phyloP scores from a whole-genome alignment of 2,113 vertebrate genomes.

The Phaethornis superciliosus region DNA sequence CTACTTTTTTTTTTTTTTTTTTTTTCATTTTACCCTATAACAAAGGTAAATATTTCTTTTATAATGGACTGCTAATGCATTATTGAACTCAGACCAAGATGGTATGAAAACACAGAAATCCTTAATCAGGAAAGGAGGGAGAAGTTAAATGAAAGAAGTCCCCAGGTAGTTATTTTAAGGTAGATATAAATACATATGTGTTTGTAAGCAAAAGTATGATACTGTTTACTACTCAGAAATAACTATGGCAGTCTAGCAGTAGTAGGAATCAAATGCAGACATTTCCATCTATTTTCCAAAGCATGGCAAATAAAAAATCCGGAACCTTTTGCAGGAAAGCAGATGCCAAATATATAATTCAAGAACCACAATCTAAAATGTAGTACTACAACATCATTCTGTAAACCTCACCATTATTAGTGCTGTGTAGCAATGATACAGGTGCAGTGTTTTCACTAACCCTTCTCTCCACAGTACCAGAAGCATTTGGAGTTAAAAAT shows the following conservation, averaged over 20 bases:
- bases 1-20: neutral
- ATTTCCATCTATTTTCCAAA: neutral
- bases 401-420: neutral
- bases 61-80: neutral
- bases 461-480: neutral
- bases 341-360: neutral
- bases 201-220: neutral
- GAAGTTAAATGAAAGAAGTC: neutral
- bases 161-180: neutral
- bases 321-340: neutral
- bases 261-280: neutral
- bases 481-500: neutral
- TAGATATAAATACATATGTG: neutral
- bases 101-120: neutral
- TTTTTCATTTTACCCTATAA: neutral
- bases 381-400: neutral
- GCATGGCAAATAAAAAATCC: neutral
- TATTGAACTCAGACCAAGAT: neutral
- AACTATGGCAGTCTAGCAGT: neutral
- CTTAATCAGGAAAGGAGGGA: neutral
- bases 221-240: neutral
- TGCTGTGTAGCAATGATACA: rapidly evolving
- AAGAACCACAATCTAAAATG: neutral
- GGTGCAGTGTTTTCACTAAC: neutral
- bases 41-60: neutral